Percentiles rank a stretch among this genome's conserved stretches.
These are phyloP conservation scores for Lasius platythorax DNA, from an alignment of 2,888 invertebrate species.

Conservation along the genomic window DNA sequence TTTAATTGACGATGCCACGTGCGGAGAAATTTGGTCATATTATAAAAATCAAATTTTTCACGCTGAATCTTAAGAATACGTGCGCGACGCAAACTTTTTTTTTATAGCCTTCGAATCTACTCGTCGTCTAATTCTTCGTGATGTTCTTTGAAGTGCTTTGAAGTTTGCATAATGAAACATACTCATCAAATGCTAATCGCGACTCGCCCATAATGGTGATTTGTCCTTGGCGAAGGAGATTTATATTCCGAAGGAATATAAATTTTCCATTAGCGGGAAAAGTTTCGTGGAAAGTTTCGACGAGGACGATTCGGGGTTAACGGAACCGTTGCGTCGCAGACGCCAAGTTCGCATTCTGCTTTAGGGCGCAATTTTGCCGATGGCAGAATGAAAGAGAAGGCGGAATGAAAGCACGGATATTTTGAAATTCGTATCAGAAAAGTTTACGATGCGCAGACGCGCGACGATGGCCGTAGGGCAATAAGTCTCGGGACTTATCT, in stretches of 20 bases:
- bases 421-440: conserved; percentile 60
- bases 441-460: conserved; percentile 58
- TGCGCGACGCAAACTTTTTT: background rate
- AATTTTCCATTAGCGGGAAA: conserved; percentile 47
- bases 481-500: conserved; percentile 42
- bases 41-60: background rate
- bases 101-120: background rate
- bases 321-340: conserved; percentile 57
- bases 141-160: background rate
- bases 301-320: conserved; percentile 58
- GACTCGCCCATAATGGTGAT: conserved; percentile 32
- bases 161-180: conserved; percentile 34
- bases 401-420: conserved; percentile 36
- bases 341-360: conserved; percentile 63
- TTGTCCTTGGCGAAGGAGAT: conserved; percentile 37
- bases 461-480: background rate
- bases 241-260: conserved; percentile 54
- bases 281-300: conserved; percentile 62
- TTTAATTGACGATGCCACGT: conserved; percentile 19
- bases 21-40: background rate
- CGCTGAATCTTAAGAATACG: background rate
- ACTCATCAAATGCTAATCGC: conserved; percentile 46
- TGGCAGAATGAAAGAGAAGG: conserved; percentile 1
- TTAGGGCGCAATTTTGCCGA: conserved; percentile 53
- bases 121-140: background rate